Conservation (phyloP, 2,888 invertebrate genomes). For the Cheilosia soror region DNA sequence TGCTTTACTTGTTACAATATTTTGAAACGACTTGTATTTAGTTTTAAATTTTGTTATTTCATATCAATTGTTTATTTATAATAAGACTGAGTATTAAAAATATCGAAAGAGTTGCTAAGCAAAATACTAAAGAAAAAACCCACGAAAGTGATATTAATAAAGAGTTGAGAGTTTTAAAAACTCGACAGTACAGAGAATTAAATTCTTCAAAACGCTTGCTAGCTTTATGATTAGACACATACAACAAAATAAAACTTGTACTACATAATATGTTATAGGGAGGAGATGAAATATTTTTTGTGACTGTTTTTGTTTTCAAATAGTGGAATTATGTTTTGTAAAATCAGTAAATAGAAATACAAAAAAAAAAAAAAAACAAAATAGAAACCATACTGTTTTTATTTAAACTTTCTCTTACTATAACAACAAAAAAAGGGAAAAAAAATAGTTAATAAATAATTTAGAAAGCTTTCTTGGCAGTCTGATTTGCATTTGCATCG, state of each 20-base stretch:
- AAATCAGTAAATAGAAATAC: conserved; percentile 49
- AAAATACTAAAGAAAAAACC: conserved; percentile 20
- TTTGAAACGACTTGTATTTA: neutral
- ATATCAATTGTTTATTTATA: conserved; percentile 21
- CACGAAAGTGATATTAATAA: conserved; percentile 25
- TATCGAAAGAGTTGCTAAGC: conserved; percentile 54
- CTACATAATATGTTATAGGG: conserved; percentile 23
- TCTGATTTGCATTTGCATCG: conserved; percentile 49
- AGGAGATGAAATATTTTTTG: conserved; percentile 32
- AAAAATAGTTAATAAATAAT: neutral
- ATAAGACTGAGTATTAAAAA: conserved; percentile 55
- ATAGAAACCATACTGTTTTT: conserved; percentile 6
- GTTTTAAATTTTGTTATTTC: neutral
- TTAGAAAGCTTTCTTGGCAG: conserved; percentile 2
- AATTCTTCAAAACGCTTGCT: conserved; percentile 27
- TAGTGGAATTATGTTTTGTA: conserved; percentile 50
- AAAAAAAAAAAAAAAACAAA: conserved; percentile 27
- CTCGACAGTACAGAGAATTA: conserved; percentile 23
- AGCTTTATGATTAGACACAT: conserved; percentile 10
- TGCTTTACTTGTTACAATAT: neutral
- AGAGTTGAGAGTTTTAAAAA: conserved; percentile 30
- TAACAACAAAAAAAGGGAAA: neutral
- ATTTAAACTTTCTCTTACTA: conserved; percentile 1
- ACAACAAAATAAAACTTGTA: conserved; percentile 25
- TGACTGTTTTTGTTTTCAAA: conserved; percentile 35